These are phyloP conservation scores for Lacanobia wlatinum DNA, from an alignment of 2,888 invertebrate species.

Conservation along the genomic window DNA sequence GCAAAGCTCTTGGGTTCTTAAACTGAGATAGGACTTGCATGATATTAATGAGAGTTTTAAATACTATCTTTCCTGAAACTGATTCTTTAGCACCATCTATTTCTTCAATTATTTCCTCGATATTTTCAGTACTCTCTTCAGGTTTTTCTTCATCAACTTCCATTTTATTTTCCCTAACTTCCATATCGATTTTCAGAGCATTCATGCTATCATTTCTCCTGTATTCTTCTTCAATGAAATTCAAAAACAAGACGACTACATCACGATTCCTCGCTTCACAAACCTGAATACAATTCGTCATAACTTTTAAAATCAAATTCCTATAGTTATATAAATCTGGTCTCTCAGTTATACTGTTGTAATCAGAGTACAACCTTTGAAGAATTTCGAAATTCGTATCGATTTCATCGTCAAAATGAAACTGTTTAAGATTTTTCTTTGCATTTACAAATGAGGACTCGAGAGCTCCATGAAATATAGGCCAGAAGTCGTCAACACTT, in stretches of 20 bases:
- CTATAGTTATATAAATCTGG: conserved; percentile 95
- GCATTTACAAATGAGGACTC: conserved; percentile 87
- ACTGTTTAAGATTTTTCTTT: conserved; percentile 79
- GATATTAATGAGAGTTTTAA: conserved; percentile 92
- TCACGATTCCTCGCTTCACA: conserved; percentile 96
- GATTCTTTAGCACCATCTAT: conserved; percentile 78
- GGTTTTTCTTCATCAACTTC: conserved; percentile 76
- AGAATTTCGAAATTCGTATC: conserved; percentile 77
- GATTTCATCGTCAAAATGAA: conserved; percentile 81
- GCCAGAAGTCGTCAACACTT: conserved; percentile 93
- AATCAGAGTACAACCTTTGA: conserved; percentile 80
- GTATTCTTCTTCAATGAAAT: conserved; percentile 93
- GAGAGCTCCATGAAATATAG: conserved; percentile 92
- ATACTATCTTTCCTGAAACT: conserved; percentile 84
- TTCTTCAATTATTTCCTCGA: conserved; percentile 81
- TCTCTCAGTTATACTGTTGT: conserved; percentile 88
- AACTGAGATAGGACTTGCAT: conserved; percentile 95
- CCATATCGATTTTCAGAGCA: conserved; percentile 90
- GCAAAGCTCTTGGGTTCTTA: conserved; percentile 95
- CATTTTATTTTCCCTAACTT: conserved; percentile 87
- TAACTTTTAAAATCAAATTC: conserved; percentile 94
- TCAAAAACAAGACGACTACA: conserved; percentile 94
- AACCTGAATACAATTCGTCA: conserved; percentile 93
- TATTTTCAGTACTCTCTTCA: conserved; percentile 76
- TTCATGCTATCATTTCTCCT: conserved; percentile 80